Base-by-base conservation (phyloP, 37 sponge, comb jelly and placozoan species). In the Hormiphora californensis region DNA sequence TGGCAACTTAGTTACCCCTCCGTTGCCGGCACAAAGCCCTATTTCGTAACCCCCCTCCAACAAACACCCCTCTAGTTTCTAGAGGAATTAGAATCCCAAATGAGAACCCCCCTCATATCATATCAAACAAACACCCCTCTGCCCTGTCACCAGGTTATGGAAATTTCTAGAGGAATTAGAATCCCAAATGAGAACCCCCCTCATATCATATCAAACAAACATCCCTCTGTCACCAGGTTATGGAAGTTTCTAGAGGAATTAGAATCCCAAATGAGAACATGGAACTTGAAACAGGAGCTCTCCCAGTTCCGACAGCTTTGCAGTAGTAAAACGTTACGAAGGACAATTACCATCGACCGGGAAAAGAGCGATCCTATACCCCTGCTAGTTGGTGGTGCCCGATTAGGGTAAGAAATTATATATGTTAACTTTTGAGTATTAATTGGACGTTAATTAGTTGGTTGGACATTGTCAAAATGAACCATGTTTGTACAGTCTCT, bases 171-270 rank as follows among this genome's bases (percentile, higher is more conserved):
- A n/a, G n/a, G n/a, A n/a, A n/a, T n/a, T n/a, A n/a, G n/a, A n/a
- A n/a, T n/a, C n/a, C n/a, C n/a, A n/a, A n/a, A n/a, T n/a, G n/a
- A n/a, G n/a, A n/a, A n/a, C n/a, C n/a, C n/a, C n/a, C n/a, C n/a
- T n/a, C n/a, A n/a, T n/a, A n/a, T n/a, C n/a, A n/a, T n/a, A n/a
- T n/a, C n/a, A n/a, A n/a, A n/a, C n/a, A n/a, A 46, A 46, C 51
- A 46, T 46, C 12, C 12, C 51, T 17, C 51, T 12, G 11, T 12
- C 51, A 17, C 15, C 67, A 65, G 67, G 37, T 33, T 65, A 38
- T 65, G 67, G 67, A 65, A 33, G 33, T 65, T 65, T 65, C 67
- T 65, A 33, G 67, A 65, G 28, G 67, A 65, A 11, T 65, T 65
- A 35, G 67, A 65, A 38, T 65, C 67, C 15, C 38, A 65, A 19